These are phyloP conservation scores for Epizoanthus scotinus DNA, from an alignment of 92 coral and sea anemone species.

Conservation along the genomic window DNA sequence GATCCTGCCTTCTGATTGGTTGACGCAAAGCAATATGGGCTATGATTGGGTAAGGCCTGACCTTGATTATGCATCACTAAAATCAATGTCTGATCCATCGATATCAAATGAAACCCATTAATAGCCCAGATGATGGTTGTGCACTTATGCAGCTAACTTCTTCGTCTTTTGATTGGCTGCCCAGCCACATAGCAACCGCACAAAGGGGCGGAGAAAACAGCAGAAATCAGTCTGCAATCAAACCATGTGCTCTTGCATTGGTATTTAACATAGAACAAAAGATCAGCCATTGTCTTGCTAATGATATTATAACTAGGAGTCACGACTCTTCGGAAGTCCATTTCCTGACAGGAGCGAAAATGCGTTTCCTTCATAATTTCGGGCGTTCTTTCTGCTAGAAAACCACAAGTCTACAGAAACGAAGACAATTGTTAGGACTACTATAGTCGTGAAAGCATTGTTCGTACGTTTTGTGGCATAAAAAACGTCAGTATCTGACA, in stretches of 20 bases:
- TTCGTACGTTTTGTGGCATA: background rate
- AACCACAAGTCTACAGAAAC: background rate
- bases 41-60: constrained; percentile 70
- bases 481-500: constrained; percentile 8
- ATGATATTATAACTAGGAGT: constrained; percentile 15
- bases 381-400: background rate
- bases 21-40: constrained; percentile 21
- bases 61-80: constrained; percentile 51
- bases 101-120: constrained; percentile 40
- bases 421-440: background rate
- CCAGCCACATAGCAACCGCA: constrained; percentile 33
- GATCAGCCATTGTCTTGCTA: constrained; percentile 42
- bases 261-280: constrained; percentile 47
- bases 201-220: constrained; percentile 24
- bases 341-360: constrained; percentile 20
- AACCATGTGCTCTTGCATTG: constrained; percentile 42
- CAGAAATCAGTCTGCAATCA: constrained; percentile 17
- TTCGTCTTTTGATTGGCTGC: constrained; percentile 12
- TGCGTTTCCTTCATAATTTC: background rate
- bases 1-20: constrained; percentile 57
- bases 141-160: constrained; percentile 38
- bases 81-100: constrained; percentile 41
- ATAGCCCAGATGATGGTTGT: constrained; percentile 31
- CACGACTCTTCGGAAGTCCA: constrained; percentile 23
- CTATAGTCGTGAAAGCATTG: background rate